A percentile compares a stretch with the other conserved stretches of the same genome.
These are phyloP conservation scores for Pollenia griseotomentosa DNA, from an alignment of 2,888 invertebrate genomes.

Conservation along the genomic window DNA sequence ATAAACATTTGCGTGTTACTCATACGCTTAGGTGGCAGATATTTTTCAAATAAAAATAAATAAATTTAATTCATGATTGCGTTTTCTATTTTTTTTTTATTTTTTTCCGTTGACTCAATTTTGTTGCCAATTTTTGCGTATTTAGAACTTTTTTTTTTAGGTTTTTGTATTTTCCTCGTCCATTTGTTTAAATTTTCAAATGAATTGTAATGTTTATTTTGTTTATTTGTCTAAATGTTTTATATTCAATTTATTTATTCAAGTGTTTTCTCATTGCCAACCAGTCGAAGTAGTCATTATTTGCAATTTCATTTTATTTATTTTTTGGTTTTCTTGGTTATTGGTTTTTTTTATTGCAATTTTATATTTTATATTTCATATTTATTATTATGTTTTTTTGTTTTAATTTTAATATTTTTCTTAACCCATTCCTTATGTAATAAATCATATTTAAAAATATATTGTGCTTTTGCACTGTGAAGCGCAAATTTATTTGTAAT, in stretches of 20 bases:
- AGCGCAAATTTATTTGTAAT: not conserved
- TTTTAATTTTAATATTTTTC: not conserved
- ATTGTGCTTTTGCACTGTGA: not conserved
- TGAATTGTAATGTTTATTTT: constrained; percentile 8
- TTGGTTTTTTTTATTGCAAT: constrained; percentile 5
- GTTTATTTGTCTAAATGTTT: constrained; percentile 18
- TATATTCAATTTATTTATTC: constrained; percentile 44
- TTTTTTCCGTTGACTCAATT: not conserved
- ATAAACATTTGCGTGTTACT: constrained; percentile 11
- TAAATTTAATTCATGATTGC: not conserved
- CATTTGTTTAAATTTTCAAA: not conserved
- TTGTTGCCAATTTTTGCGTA: not conserved
- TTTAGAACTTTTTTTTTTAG: not conserved
- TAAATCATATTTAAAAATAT: constrained; percentile 29
- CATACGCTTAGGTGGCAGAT: constrained; percentile 10
- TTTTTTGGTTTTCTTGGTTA: constrained; percentile 21
- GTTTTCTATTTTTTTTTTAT: not conserved
- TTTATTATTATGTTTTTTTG: constrained; percentile 14
- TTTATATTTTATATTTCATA: not conserved
- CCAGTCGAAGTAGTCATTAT: constrained; percentile 25
- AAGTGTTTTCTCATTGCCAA: constrained; percentile 54
- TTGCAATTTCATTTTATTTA: constrained; percentile 16
- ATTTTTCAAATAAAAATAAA: not conserved
- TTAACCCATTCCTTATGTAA: not conserved
- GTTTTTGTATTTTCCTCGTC: not conserved